Evolutionary conservation across 35 echinoderm and acorn worm species (phyloP), one percentile per base, ranked within the genome.

Genomic region (Hemicentrotus pulcherrimus): DNA sequence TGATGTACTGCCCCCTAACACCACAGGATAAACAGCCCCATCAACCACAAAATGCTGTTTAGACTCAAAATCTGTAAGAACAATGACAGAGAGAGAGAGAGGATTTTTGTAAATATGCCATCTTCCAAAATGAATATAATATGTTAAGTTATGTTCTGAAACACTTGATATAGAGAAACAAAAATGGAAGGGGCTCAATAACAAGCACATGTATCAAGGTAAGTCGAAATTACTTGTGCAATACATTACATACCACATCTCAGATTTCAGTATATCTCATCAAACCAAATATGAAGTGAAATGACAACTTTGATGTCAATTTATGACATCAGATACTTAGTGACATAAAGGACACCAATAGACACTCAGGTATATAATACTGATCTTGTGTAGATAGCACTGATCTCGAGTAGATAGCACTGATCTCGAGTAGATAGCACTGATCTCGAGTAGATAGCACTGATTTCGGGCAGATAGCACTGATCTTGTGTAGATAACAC

Each of bases 31-130:
- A 18, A 93, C 91, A 58, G 4, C 58, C 30, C 91, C 91, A 31
- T 93, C 91, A 2, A 93, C 91, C 5, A 93, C 91, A 93, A 93
- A 93, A 31, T 93, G 30, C 46, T 93, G 32, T 47, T 93, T 93
- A 15, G 91, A 93, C 22, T 93, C 91, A 52, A 93, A 93, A 50
- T 93, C 91, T 93, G 91, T 14, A 93, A 22, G 65, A 18, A 8
- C 6, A n/a, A 93, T 31, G 48, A 31, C 58, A 93, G 46, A 19
- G 22, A 32, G 32, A 93, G 31, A 93, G n/a, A 93, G 15, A 18
- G n/a, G 46, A 13, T 22, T 92, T 2, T 45, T 14, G 8, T 48
- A 31, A 28, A 7, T 5, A 10, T 46, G 6, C 48, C n/a, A 2
- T 18, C 30, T 24, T 58, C 11, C 15, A 18, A 31, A 58, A 2